Base-by-base conservation (phyloP, 2,113 vertebrate species). In the Cercocebus atys region DNA sequence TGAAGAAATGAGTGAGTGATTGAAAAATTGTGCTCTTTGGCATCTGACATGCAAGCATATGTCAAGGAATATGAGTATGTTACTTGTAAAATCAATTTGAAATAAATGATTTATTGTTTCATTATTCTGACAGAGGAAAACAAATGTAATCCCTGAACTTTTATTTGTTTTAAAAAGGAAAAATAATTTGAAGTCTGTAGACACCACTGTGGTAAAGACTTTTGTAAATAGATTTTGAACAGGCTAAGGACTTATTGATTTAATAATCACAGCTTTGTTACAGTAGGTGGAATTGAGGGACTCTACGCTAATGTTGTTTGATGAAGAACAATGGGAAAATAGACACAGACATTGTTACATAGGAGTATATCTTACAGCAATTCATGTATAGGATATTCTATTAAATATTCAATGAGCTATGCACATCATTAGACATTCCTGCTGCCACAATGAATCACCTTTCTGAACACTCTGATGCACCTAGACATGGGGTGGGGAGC, bases 401-500 rank as follows among this genome's bases (percentile, higher is more conserved):
- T 91, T 98, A 80, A 97, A 98, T 90, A 98, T 98, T 95, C 84
- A 97, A 91, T 97, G 97, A 98, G 84, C 89, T 98, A 75, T 97
- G 94, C 94, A 98, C 95, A 95, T 98, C 98, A 98, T 99, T 98
- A 98, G 96, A 96, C 85, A 94, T 98, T 96, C 9, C 0, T 97
- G 68, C 94, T 98, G 98, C 98, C 98, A 99, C 81, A 98, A 78
- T 93, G 97, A 98, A 98, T 99, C 95, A 97, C 92, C 96, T 98
- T 97, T 98, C 93, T 98, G 94, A 98, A 96, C 93, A 98, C 94
- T 95, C 50, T 97, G 98, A 98, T 98, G 94, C 95, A 97, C 94
- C 72, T 96, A 98, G 98, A 98, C 98, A 97, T 80, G 93, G 87
- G 97, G 91, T 80, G 90, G 85, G 97, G 91, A 98, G 93, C 91